phyloP scores from a whole-genome alignment of 1,140 invertebrate genomes.

The Andricus grossulariae region DNA sequence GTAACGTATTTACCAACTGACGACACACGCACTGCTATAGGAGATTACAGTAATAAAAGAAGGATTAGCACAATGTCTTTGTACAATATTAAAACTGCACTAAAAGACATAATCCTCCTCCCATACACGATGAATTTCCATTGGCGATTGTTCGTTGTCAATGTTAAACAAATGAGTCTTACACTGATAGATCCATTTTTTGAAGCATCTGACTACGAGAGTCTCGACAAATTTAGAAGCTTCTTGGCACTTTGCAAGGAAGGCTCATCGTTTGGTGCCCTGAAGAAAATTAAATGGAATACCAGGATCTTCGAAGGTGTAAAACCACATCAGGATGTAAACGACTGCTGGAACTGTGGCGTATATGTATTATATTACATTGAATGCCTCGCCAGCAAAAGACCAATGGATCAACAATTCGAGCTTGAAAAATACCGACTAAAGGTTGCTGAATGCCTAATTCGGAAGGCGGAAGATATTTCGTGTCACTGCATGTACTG shows the following conservation, averaged over 20 bases:
- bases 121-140: conserved; percentile 29
- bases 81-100: not conserved
- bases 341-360: conserved; percentile 23
- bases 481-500: not conserved
- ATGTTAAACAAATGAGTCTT: conserved; percentile 11
- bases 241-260: conserved; percentile 6
- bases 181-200: conserved; percentile 31
- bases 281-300: conserved; percentile 34
- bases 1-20: conserved; percentile 21
- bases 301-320: not conserved
- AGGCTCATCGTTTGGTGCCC: conserved; percentile 3
- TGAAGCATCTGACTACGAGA: not conserved
- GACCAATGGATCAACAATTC: not conserved
- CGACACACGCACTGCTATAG: conserved; percentile 4
- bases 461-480: not conserved
- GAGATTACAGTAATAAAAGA: not conserved
- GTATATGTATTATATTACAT: conserved; percentile 34
- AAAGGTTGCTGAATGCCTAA: not conserved
- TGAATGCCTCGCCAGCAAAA: conserved; percentile 10
- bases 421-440: conserved; percentile 11
- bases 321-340: conserved; percentile 29
- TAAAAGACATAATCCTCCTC: conserved; percentile 21
- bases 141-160: conserved; percentile 36
- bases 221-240: not conserved
- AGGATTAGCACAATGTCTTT: not conserved